A percentile compares a stretch with the other conserved stretches of the same genome.
Evolutionary conservation across 2,797 vertebrate genomes (phyloP).

Genomic region (Chelonia mydas): DNA sequence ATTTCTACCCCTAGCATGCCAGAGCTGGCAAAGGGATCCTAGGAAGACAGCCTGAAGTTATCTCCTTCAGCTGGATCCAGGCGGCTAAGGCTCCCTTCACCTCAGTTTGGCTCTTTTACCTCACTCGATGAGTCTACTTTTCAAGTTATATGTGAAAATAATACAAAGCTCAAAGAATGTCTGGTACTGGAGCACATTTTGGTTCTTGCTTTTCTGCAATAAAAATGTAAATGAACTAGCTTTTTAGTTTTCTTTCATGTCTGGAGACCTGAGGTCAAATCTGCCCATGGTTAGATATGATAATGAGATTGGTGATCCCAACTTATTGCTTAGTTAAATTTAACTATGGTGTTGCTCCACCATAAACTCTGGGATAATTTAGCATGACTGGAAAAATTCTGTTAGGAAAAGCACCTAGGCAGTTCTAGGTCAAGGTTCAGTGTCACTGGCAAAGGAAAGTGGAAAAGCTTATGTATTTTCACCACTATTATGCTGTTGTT

Average conservation of each 20-base stretch:
- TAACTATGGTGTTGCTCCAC: neutral
- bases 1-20: neutral
- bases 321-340: conserved; percentile 26
- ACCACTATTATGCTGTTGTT: neutral
- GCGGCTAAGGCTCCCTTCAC: neutral
- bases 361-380: conserved; percentile 2
- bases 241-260: neutral
- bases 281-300: neutral
- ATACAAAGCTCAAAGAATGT: neutral
- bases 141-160: neutral
- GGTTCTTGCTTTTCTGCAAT: neutral
- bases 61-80: neutral
- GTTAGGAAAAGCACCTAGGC: too few species aligned
- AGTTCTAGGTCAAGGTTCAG: conserved; percentile 1
- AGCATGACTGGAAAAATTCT: neutral
- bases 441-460: neutral
- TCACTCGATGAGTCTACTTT: neutral
- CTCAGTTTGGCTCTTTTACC: neutral
- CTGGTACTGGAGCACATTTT: neutral
- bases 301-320: neutral
- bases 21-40: neutral
- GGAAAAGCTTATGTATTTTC: neutral
- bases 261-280: conserved; percentile 16
- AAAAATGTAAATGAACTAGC: neutral
- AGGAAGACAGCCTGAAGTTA: neutral